phyloP scores from a whole-genome alignment of 2,888 invertebrate genomes.

The Orthonychiurus folsomi region DNA sequence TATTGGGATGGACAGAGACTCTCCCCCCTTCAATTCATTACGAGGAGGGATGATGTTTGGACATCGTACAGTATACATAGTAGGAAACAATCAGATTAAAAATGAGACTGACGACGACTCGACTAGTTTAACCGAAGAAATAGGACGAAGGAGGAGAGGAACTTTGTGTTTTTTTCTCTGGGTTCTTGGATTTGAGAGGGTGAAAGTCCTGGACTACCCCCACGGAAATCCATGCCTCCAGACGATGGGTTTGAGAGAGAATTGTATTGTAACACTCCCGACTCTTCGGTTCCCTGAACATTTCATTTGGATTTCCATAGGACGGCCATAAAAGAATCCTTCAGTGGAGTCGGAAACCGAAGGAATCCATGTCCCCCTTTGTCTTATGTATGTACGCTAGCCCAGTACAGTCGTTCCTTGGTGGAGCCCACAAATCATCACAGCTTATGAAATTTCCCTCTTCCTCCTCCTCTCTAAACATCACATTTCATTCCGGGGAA shows the following conservation, averaged over 20 bases:
- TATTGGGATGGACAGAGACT: background rate
- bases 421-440: conserved; percentile 28
- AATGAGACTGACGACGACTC: too few species aligned
- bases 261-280: too few species aligned
- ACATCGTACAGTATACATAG: background rate
- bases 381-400: too few species aligned
- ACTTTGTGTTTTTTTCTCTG: conserved; percentile 1
- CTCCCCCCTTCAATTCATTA: background rate
- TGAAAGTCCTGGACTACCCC: conserved; percentile 1
- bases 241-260: background rate
- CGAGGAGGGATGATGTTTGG: background rate
- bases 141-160: conserved; percentile 10
- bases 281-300: conserved; percentile 20
- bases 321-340: conserved; percentile 33
- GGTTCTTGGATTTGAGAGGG: conserved; percentile 12
- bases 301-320: conserved; percentile 34
- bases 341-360: conserved; percentile 14
- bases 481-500: background rate
- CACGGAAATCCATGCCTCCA: background rate
- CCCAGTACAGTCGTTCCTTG: background rate
- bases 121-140: background rate
- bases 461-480: background rate
- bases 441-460: conserved; percentile 27
- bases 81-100: background rate
- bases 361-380: too few species aligned